Evolutionary conservation across 2,888 invertebrate species (phyloP).

Genomic region (Parochlus steinenii): DNA sequence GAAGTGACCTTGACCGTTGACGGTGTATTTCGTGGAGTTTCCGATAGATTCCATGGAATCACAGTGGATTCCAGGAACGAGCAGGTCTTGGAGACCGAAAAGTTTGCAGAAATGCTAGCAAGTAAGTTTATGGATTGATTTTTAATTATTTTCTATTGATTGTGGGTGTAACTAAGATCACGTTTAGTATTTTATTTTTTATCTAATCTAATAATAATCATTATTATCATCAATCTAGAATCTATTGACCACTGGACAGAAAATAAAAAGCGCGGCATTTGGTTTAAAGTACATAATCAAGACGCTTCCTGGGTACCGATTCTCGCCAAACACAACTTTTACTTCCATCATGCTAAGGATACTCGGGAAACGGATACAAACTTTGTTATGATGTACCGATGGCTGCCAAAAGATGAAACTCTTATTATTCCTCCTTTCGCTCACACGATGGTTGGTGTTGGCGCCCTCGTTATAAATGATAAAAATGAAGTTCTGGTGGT

Average conservation of each 20-base stretch:
- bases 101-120: constrained; percentile 37
- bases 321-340: constrained; percentile 61
- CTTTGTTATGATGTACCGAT: constrained; percentile 64
- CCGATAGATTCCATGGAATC: constrained; percentile 55
- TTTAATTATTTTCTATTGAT: constrained; percentile 2
- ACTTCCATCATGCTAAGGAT: constrained; percentile 71
- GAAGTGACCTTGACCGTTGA: constrained; percentile 7
- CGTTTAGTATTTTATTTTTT: constrained; percentile 21
- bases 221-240: constrained; percentile 32
- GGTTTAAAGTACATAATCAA: constrained; percentile 60
- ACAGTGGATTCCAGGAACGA: constrained; percentile 43
- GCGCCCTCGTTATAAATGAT: constrained; percentile 69
- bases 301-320: constrained; percentile 61
- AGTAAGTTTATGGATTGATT: constrained; percentile 31
- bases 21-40: constrained; percentile 31
- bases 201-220: constrained; percentile 22
- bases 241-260: constrained; percentile 51
- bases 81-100: constrained; percentile 35
- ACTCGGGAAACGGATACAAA: too few relatives aligned
- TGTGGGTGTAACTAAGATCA: constrained; percentile 11
- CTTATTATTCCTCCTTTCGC: constrained; percentile 60
- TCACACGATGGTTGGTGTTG: constrained; percentile 70
- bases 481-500: constrained; percentile 64
- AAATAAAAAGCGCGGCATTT: constrained; percentile 50
- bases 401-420: constrained; percentile 47